Base-by-base conservation (phyloP, 2,797 vertebrate species). In the Zonotrichia albicollis region DNA sequence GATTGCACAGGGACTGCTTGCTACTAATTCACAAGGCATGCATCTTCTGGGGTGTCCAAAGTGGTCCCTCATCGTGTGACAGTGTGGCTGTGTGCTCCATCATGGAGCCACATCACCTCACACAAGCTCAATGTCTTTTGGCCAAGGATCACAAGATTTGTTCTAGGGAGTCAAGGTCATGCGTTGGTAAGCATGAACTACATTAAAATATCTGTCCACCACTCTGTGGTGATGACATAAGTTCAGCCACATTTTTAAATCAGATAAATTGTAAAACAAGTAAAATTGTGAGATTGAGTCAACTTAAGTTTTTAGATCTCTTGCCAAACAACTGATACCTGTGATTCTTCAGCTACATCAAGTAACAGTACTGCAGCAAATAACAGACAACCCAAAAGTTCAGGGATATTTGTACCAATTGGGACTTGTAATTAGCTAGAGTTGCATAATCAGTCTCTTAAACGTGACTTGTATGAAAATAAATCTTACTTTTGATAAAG, bases 11-110 rank as follows among this genome's bases (percentile, higher is more conserved):
- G 17, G 18, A 82, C 13, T 3, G 22, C 53, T 61, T 34, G 42
- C 34, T 18, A 14, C 65, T 54, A 42, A 77, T 43, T 68, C 65
- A 67, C 0, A 6, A 45, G 40, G 8, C 11, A 43, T 4, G 30
- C 6, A 64, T 29, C 54, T 81, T 1, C 50, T 46, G 8, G 13
- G 22, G 18, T 32, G 30, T 20, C 26, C 16, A 17, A 57, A 58
- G 46, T 0, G 0, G 21, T 20, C 32, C 13, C 45, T 72, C 30
- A 30, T 6, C 3, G 3, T 10, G 20, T 13, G 30, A 72, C 12
- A 53, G 26, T 3, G 25, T 0, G 13, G 16, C 51, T 36, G 9
- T 43, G n/a, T 27, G 23, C 19, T 64, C 36, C 8, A 3, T n/a
- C 55, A 60, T 2, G 20, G 7, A 60, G 43, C 16, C 6, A 42